Evolutionary conservation across 2,113 vertebrate genomes (phyloP), one percentile per base, ranked within the genome.

Genomic region (Pseudorhombus dupliciocellatus): DNA sequence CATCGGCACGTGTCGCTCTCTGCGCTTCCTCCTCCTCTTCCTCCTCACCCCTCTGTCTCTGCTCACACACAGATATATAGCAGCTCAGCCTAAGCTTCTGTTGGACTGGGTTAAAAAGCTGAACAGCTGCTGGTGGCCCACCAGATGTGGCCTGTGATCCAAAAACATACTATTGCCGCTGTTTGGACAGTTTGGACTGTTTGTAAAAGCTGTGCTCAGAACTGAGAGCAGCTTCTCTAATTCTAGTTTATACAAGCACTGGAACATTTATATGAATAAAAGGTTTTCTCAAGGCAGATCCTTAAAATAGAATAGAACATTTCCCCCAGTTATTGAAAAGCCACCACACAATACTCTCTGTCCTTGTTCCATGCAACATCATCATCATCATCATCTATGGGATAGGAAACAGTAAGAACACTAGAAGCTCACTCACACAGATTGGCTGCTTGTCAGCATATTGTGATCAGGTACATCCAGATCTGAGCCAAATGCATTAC

Each of bases 81-180:
- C 81, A 28, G 84, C 79, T 90, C 84, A 83, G 79, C 65, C 68
- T 88, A 90, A 88, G 80, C 88, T 79, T 61, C 88, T 80, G 67
- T 72, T 74, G 76, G 76, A 80, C 54, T 5, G 65, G 75, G 81
- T 84, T 81, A 86, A 82, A 89, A 70, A 62, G 28, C 37, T 59
- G 34, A 79, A 80, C 87, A 88, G 78, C 77, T 88, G 88, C 83
- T 79, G 73, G 79, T 74, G 56, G 73, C 65, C 54, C 54, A 86
- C 71, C 87, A 89, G 88, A 86, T 83, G 80, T 84, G 58, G 82
- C 63, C 58, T 66, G 26, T 73, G 67, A 72, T 76, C 76, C 76
- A 80, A 64, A 87, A 79, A 75, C 66, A 59, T 55, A 79, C 73
- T 24, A 54, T 9, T 37, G 31, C 73, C 46, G 46, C 64, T 67